A percentile compares a stretch with the other conserved stretches of the same genome.
These are phyloP conservation scores for Carabus problematicus DNA, from an alignment of 2,888 invertebrate genomes.

Conservation along the genomic window DNA sequence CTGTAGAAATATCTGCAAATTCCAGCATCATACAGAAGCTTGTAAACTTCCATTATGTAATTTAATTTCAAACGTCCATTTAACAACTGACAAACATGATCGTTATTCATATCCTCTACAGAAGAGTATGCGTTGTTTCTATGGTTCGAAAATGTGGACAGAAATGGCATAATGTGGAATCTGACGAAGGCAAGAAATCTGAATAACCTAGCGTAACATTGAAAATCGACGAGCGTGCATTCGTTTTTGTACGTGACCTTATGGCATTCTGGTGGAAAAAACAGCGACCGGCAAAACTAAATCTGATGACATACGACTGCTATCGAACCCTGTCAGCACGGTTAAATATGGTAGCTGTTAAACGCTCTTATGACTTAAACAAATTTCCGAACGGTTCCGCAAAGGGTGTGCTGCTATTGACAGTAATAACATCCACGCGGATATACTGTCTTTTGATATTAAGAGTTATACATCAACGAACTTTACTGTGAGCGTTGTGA, in stretches of 20 bases:
- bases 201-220: conserved; percentile 35
- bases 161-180: no score
- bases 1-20: no score
- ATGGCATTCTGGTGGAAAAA: conserved; percentile 31
- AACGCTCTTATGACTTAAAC: conserved; percentile 42
- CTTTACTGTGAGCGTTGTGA: background rate
- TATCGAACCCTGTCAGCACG: conserved; percentile 39
- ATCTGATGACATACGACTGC: conserved; percentile 42
- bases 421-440: conserved; percentile 42
- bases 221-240: conserved; percentile 35
- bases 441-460: conserved; percentile 38
- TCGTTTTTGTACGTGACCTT: conserved; percentile 38
- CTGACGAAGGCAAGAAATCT: background rate
- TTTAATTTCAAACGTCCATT: no score
- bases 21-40: no score
- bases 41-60: no score
- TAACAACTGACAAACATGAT: no score
- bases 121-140: no score
- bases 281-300: conserved; percentile 27
- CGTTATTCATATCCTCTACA: no score
- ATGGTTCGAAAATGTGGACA: no score
- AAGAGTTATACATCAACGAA: conserved; percentile 41
- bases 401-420: conserved; percentile 40
- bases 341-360: conserved; percentile 41
- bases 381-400: conserved; percentile 36